Percentiles rank a stretch among this genome's conserved stretches.
These are phyloP conservation scores for Meiosimyza platycephala DNA, from an alignment of 2,888 invertebrate genomes.

Conservation along the genomic window DNA sequence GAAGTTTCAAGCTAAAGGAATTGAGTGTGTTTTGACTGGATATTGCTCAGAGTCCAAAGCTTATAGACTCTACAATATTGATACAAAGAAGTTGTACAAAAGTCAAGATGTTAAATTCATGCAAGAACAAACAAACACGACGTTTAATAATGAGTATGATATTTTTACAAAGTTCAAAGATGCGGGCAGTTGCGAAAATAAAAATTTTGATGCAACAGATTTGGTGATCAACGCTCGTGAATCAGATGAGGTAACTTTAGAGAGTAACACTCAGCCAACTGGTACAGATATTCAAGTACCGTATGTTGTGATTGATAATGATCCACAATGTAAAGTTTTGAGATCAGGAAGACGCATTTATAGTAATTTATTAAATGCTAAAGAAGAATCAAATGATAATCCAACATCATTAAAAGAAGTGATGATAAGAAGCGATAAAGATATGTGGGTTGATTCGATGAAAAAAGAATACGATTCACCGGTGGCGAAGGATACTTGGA, in stretches of 20 bases:
- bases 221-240: no score
- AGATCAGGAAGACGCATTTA: no score
- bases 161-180: no score
- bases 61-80: neutral
- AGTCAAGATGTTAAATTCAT: slow-evolving; percentile 2
- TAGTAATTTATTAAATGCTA: no score
- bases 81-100: neutral
- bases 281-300: neutral
- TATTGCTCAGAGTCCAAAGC: slow-evolving; percentile 2
- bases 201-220: no score
- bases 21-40: slow-evolving; percentile 10
- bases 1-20: neutral
- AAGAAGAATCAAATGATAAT: no score
- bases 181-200: no score
- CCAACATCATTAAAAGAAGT: neutral
- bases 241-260: no score
- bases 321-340: no score
- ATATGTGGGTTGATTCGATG: neutral
- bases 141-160: neutral
- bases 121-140: no score
- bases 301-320: neutral
- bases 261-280: no score
- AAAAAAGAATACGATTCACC: slow-evolving; percentile 1
- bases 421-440: neutral
- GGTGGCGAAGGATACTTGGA: neutral